These are phyloP conservation scores for Salminus brasiliensis DNA, from an alignment of 2,113 vertebrate genomes.

Conservation along the genomic window DNA sequence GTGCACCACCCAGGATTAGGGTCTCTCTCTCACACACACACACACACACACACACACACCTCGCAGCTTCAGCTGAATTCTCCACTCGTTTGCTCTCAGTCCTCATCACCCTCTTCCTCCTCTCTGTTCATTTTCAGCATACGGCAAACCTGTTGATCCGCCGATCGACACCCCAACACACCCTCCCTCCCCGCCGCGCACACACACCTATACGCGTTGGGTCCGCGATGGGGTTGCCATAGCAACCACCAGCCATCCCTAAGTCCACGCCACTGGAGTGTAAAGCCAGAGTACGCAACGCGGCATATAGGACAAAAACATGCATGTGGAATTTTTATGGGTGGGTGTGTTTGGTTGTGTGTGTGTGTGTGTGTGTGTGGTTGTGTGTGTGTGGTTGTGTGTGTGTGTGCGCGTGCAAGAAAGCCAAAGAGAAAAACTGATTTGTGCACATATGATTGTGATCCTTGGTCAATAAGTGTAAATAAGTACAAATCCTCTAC, in stretches of 20 bases:
- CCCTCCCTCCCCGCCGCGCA: conserved; percentile 3
- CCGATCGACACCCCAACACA: background rate
- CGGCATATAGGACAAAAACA: background rate
- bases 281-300: background rate
- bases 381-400: background rate
- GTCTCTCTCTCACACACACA: conserved; percentile 16
- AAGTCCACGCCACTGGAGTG: conserved; percentile 3
- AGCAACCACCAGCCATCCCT: conserved; percentile 36
- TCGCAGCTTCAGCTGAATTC: conserved; percentile 5
- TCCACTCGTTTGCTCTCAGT: background rate
- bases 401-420: background rate
- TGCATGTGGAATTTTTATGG: background rate
- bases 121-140: background rate
- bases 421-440: too few species aligned
- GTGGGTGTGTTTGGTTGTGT: conserved; percentile 4
- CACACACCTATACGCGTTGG: conserved; percentile 4
- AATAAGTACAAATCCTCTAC: too few species aligned
- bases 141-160: conserved; percentile 26
- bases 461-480: too few species aligned
- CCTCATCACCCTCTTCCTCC: background rate
- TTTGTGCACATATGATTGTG: too few species aligned
- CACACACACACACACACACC: conserved; percentile 14
- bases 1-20: conserved; percentile 16
- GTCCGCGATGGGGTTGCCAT: conserved; percentile 42
- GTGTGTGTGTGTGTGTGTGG: background rate